Base-by-base conservation (phyloP, 37 sponge, comb jelly and placozoan genomes). In the Hormiphora californensis region DNA sequence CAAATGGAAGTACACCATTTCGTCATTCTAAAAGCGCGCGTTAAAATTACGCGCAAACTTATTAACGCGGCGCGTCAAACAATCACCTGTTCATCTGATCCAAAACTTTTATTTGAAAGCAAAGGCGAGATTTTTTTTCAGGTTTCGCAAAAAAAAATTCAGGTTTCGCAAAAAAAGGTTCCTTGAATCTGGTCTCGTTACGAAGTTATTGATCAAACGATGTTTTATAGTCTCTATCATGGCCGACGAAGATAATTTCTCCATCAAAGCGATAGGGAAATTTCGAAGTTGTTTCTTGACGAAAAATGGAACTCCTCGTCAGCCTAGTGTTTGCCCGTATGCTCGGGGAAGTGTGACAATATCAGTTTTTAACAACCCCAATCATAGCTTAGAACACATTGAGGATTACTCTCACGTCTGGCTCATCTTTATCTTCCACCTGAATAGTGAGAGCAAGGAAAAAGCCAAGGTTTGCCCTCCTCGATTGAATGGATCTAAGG, bases 211-310 rank as follows among this genome's bases (percentile, higher is more conserved):
- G n/a, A n/a, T n/a, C n/a, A n/a, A n/a, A n/a, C n/a, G n/a, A n/a
- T n/a, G n/a, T n/a, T n/a, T n/a, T n/a, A n/a, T n/a, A n/a, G n/a
- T 92, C 91, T 1, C 91, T 78, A 68, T 96, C 97, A 41, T 90
- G 90, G 86, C 91, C 90, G 31, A 44, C 63, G 59, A 94, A 96
- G 54, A 96, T 89, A 30, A 96, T 89, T 39, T 96, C 97, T 86
- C 94, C 92, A 21, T n/a, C n/a, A n/a, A n/a, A n/a, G n/a, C n/a
- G n/a, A 90, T 90, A 21, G 90, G 90, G 12, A 55, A 17, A 30
- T 59, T 87, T 8, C 23, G 63, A 36, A 81, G 87, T 22, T 90
- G 90, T 54, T 90, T 90, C 59, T 31, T 59, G 37, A 86, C 86
- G 57, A 90, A 90, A 33, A 90, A 90, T 53, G 90, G 90, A 12